phyloP scores from a whole-genome alignment of 2,797 vertebrate genomes.

The Myotis planiceps region DNA sequence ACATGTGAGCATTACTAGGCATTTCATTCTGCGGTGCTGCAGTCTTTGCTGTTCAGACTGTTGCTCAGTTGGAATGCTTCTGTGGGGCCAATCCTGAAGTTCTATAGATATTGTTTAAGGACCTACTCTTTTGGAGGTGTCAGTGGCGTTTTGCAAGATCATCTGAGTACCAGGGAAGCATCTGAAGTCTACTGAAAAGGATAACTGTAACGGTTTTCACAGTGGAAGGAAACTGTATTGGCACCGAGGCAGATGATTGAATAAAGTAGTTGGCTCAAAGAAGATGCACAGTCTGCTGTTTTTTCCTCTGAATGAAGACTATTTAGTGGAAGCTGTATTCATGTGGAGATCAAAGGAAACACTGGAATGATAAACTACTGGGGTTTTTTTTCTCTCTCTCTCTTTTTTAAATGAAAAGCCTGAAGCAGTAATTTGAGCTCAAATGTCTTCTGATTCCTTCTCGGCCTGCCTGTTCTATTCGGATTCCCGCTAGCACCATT shows the following conservation, averaged over 20 bases:
- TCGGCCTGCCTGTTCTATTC: conserved; percentile 76
- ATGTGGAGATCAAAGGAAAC: conserved; percentile 84
- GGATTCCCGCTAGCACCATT: conserved; percentile 75
- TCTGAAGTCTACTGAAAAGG: conserved; percentile 68
- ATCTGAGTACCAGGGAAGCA: conserved; percentile 67
- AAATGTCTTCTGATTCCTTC: conserved; percentile 77
- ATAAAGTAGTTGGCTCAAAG: conserved; percentile 87
- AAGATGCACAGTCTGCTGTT: conserved; percentile 82
- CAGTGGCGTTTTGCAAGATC: conserved; percentile 55
- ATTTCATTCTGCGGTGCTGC: conserved; percentile 86
- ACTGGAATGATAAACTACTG: conserved; percentile 85
- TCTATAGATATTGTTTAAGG: conserved; percentile 37
- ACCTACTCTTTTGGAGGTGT: conserved; percentile 29
- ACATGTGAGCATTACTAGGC: conserved; percentile 90
- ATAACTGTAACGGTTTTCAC: conserved; percentile 73
- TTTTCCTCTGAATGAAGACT: conserved; percentile 83
- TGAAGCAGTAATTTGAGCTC: conserved; percentile 83
- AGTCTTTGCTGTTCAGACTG: conserved; percentile 81
- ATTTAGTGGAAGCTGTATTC: conserved; percentile 85
- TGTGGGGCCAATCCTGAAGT: conserved; percentile 43
- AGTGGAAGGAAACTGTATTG: conserved; percentile 82
- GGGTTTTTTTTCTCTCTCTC: fast-evolving
- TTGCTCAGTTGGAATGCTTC: conserved; percentile 81
- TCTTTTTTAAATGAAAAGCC: conserved; percentile 69
- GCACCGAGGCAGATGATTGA: conserved; percentile 82